Conservation (phyloP, 2,888 invertebrate genomes). For the Drosophila paramelanica region DNA sequence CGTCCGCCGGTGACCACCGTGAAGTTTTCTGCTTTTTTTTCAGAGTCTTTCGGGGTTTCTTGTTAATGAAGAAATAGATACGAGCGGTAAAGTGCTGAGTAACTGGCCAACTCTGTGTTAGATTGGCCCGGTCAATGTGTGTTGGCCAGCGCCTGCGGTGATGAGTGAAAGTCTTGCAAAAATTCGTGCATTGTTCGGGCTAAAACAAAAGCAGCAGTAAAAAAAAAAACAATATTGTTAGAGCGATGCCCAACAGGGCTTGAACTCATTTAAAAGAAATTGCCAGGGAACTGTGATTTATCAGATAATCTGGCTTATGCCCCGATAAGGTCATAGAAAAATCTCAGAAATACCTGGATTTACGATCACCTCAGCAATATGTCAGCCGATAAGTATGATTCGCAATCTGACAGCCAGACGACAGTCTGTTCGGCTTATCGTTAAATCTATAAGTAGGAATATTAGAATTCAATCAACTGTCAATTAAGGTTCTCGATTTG, state of each 20-base stretch:
- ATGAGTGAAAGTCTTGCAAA: slow-evolving; percentile 71
- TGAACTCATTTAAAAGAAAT: slow-evolving; percentile 40
- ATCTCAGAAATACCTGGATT: background rate
- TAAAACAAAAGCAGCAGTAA: slow-evolving; percentile 5
- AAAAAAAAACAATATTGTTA: slow-evolving; percentile 26
- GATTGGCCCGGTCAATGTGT: slow-evolving; percentile 15
- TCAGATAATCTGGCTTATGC: slow-evolving; percentile 38
- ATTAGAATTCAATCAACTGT: slow-evolving; percentile 71
- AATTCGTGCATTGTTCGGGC: slow-evolving; percentile 67
- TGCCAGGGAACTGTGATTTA: slow-evolving; percentile 22
- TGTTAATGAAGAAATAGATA: slow-evolving; percentile 77
- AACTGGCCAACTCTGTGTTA: slow-evolving; percentile 36
- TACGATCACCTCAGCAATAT: background rate
- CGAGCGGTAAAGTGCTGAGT: slow-evolving; percentile 53
- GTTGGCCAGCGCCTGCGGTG: slow-evolving; percentile 58
- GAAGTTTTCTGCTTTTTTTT: slow-evolving; percentile 44
- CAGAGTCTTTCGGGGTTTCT: slow-evolving; percentile 42
- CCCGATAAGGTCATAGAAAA: background rate
- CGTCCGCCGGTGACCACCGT: slow-evolving; percentile 68
- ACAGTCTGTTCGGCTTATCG: slow-evolving; percentile 51
- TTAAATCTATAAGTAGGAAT: slow-evolving; percentile 45
- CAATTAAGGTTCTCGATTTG: slow-evolving; percentile 59
- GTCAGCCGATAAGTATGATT: background rate
- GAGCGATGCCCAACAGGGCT: slow-evolving; percentile 14
- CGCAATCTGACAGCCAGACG: slow-evolving; percentile 12